Percentiles rank a stretch among this genome's conserved stretches.
These are phyloP conservation scores for Drymodes brunneopygia DNA, from an alignment of 2,113 vertebrate species.

Conservation along the genomic window DNA sequence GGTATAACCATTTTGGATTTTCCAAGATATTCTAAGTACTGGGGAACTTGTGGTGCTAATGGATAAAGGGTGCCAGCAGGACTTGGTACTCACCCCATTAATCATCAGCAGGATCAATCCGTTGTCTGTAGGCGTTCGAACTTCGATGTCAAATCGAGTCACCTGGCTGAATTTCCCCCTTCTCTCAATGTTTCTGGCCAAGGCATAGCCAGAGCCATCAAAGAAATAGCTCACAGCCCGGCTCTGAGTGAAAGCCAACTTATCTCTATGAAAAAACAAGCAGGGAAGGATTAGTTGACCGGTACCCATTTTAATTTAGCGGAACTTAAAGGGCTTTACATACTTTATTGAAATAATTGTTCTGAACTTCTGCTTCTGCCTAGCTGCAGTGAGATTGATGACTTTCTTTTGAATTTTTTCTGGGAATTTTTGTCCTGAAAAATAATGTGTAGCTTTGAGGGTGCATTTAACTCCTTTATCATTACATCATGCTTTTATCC, in stretches of 20 bases:
- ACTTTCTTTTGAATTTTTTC: neutral
- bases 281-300: neutral
- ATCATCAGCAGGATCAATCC: constrained; percentile 91
- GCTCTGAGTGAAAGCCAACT: constrained; percentile 93
- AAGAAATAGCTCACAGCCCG: constrained; percentile 92
- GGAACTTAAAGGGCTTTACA: neutral
- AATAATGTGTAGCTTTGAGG: neutral
- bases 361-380: neutral
- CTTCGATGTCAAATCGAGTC: constrained; percentile 93
- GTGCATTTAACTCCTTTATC: neutral
- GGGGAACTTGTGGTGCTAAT: neutral
- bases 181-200: constrained; percentile 88
- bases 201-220: constrained; percentile 89
- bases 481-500: neutral
- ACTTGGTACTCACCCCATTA: constrained; percentile 79
- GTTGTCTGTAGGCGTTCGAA: constrained; percentile 85
- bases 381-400: neutral
- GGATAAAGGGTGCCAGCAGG: neutral
- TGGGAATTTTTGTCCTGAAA: neutral
- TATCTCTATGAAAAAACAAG: constrained; percentile 75
- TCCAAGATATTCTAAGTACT: neutral
- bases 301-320: neutral
- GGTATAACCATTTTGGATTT: neutral
- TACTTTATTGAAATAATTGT: neutral
- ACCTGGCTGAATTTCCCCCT: constrained; percentile 84